Base-by-base conservation (phyloP, 2,113 vertebrate genomes). In the Saccopteryx bilineata region DNA sequence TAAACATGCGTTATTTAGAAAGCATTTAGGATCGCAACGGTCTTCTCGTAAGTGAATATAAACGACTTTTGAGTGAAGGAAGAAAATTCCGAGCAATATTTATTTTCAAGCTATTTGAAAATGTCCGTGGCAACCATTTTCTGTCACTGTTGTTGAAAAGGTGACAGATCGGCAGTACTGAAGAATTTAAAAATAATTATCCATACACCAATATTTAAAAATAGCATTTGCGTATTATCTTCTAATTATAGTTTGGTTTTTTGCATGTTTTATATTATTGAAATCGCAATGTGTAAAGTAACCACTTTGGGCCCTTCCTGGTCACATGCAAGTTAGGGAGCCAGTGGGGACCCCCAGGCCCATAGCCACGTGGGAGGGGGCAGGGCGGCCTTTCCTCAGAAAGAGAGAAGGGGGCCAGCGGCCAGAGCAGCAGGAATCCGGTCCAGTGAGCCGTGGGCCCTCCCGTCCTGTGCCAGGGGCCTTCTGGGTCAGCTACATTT, bases 101-200 rank as follows among this genome's bases (percentile, higher is more conserved):
- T 75, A 72, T 93, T 94, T 92, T 83, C 48, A 89, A 89, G 58
- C 52, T 74, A 4, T 74, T 83, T 71, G 80, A 63, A 94, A 94
- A 19, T 65, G 28, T 6, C 26, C 52, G 28, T 71, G 33, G 33
- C 26, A 87, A 68, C 7, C 17, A n/a, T 26, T 65, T 76, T 78
- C 71, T 71, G 39, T n/a, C 66, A 21, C 82, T 60, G 23, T 78
- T 65, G 58, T 87, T 93, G 52, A 87, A 86, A 80, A 71, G 24
- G 89, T 71, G 72, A 31, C 21, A 88, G 80, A 31, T n/a, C 11
- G 72, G 11, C 58, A 74, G 28, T 39, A 68, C 68, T 90, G 54
- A 94, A 65, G 61, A 74, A 46, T 74, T 88, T 94, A 14, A 39
- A 91, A 88, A 89, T 48, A 90, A 83, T 95, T 88, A 87, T 54